A percentile compares a stretch with the other conserved stretches of the same genome.
phyloP scores from a whole-genome alignment of 2,888 invertebrate species.

The Atrina japonica region DNA sequence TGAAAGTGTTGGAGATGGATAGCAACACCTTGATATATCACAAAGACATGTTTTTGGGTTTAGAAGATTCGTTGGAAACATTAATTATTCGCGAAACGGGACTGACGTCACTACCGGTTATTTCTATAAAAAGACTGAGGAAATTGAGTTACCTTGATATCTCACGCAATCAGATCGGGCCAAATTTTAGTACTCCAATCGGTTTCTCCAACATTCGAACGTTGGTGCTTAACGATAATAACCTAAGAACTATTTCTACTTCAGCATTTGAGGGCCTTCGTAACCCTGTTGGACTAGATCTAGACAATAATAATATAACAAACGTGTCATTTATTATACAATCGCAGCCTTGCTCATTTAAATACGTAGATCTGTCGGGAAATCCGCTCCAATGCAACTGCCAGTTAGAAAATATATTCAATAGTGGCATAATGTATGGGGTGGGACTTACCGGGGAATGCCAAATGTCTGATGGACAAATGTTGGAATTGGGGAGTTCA shows the following conservation, averaged over 20 bases:
- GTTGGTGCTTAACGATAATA: constrained; percentile 33
- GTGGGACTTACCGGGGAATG: constrained; percentile 39
- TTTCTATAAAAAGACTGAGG: constrained; percentile 39
- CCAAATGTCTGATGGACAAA: not conserved
- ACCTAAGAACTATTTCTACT: constrained; percentile 18
- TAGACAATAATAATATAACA: constrained; percentile 38
- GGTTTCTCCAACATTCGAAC: constrained; percentile 28
- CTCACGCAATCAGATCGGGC: constrained; percentile 48
- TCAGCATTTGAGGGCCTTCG: constrained; percentile 27
- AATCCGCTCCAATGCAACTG: constrained; percentile 60
- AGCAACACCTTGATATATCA: constrained; percentile 34
- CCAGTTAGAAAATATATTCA: constrained; percentile 53
- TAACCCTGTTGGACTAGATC: constrained; percentile 34
- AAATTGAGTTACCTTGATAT: constrained; percentile 53
- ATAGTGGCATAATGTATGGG: constrained; percentile 55
- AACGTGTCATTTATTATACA: constrained; percentile 56
- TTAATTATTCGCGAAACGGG: constrained; percentile 51
- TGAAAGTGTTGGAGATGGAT: constrained; percentile 40
- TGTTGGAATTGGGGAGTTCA: constrained; percentile 29
- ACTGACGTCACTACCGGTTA: constrained; percentile 47
- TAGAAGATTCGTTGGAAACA: constrained; percentile 56
- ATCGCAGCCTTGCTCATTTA: constrained; percentile 53
- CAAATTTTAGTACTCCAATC: constrained; percentile 11
- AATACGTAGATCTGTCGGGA: constrained; percentile 50
- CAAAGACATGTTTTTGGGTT: constrained; percentile 52